phyloP scores from a whole-genome alignment of 2,888 invertebrate species.

The Callinectes sapidus region DNA sequence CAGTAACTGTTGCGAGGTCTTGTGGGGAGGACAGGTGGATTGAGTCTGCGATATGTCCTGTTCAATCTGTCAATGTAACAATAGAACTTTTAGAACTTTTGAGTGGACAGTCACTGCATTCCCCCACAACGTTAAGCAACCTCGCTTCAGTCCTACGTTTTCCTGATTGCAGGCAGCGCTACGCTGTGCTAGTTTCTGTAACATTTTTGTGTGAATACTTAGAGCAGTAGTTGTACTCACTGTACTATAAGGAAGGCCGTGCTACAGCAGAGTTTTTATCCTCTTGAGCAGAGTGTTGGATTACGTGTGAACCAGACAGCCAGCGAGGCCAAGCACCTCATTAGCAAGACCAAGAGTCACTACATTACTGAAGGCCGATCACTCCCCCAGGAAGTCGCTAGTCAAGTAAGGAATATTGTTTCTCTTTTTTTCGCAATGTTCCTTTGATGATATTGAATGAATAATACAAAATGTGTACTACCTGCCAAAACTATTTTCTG shows the following conservation, averaged over 20 bases:
- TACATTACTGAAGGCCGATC: constrained; percentile 69
- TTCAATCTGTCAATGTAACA: constrained; percentile 33
- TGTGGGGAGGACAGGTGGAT: constrained; percentile 46
- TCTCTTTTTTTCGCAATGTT: constrained; percentile 17
- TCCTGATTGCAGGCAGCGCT: neutral
- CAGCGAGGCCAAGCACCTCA: constrained; percentile 64
- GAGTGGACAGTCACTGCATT: constrained; percentile 17
- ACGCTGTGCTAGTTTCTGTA: neutral
- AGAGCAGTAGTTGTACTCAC: neutral
- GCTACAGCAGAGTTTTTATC: constrained; percentile 25
- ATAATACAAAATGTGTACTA: neutral
- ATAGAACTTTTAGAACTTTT: constrained; percentile 15
- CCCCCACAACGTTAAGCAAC: constrained; percentile 22
- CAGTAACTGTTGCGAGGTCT: constrained; percentile 49
- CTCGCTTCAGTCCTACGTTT: neutral
- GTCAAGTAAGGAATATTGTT: constrained; percentile 56
- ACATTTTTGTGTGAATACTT: neutral
- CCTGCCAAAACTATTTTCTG: neutral
- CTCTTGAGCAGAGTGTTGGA: constrained; percentile 60
- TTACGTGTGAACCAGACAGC: constrained; percentile 66
- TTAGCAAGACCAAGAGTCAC: constrained; percentile 67
- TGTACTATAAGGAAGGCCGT: neutral
- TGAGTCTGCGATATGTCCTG: constrained; percentile 1
- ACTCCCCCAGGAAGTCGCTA: constrained; percentile 67
- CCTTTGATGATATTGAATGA: constrained; percentile 9